Percentiles rank a stretch among this genome's conserved stretches.
These are phyloP conservation scores for Albula glossodonta DNA, from an alignment of 2,113 vertebrate species.

Conservation along the genomic window DNA sequence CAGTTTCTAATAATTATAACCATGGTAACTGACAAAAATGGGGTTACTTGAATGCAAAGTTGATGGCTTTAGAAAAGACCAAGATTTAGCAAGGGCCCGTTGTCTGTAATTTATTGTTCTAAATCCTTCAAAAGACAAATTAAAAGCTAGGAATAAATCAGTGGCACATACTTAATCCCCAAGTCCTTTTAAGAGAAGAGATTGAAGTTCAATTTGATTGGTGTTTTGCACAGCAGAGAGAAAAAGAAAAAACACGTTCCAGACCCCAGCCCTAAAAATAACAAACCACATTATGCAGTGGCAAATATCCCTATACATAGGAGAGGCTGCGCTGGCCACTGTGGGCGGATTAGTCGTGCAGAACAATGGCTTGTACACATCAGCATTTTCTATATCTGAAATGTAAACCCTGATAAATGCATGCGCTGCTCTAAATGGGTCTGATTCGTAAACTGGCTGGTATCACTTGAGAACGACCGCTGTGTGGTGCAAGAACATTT, in stretches of 20 bases:
- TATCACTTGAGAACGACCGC: neutral
- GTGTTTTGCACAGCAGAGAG: constrained; percentile 34
- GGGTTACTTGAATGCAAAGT: constrained; percentile 31
- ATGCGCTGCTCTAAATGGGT: constrained; percentile 50
- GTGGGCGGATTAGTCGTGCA: constrained; percentile 60
- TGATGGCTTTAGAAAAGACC: constrained; percentile 43
- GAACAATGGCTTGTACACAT: constrained; percentile 60
- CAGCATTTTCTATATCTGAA: constrained; percentile 73
- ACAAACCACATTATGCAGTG: constrained; percentile 32
- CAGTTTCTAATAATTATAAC: constrained; percentile 33
- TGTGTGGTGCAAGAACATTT: neutral
- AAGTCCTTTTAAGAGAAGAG: constrained; percentile 51
- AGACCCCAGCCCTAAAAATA: constrained; percentile 46
- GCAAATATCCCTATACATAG: constrained; percentile 38
- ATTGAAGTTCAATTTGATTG: constrained; percentile 52
- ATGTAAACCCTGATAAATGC: constrained; percentile 70
- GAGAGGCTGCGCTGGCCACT: constrained; percentile 44
- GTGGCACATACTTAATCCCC: constrained; percentile 45
- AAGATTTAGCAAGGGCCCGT: constrained; percentile 39
- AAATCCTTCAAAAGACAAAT: constrained; percentile 57
- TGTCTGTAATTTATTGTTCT: constrained; percentile 49
- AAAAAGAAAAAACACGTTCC: constrained; percentile 16
- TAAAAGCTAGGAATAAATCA: constrained; percentile 52
- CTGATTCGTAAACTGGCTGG: constrained; percentile 8
- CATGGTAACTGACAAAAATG: constrained; percentile 39